Evolutionary conservation across 2,888 invertebrate genomes (phyloP), one percentile per base, ranked within the genome.

Genomic region (Idaea aversata): DNA sequence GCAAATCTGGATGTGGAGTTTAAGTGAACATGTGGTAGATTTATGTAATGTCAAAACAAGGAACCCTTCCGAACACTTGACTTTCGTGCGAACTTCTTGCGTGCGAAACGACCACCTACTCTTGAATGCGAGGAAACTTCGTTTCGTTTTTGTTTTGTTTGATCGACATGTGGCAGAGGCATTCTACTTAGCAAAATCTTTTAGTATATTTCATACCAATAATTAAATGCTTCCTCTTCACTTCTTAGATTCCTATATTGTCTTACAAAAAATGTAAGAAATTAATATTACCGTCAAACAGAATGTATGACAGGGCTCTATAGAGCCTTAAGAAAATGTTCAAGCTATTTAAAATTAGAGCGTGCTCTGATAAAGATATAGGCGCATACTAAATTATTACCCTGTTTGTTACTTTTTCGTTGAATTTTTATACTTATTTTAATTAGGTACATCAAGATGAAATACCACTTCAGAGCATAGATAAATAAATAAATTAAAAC

Each of bases 21-120:
- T 72, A 71, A 64, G 63, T 65, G 60, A 73, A 68, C 69, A 66
- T 71, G 69, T 72, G 72, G 67, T 67, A 58, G 70, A 72, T 71
- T 73, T 72, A 71, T 70, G 71, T 79, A 47, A 47, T 10, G 78
- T 79, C 78, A 76, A 73, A 78, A 78, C 76, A 76, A 63, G 67
- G 65, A 78, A 77, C 77, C 78, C 76, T 76, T 80, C 75, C 66
- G 63, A 61, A 62, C 61, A 63, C 57, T 61, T n/a, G n/a, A n/a
- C n/a, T n/a, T n/a, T n/a, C n/a, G n/a, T n/a, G n/a, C n/a, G n/a
- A n/a, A n/a, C n/a, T n/a, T n/a, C n/a, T n/a, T n/a, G n/a, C n/a
- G n/a, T n/a, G n/a, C n/a, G n/a, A n/a, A n/a, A n/a, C n/a, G n/a
- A n/a, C n/a, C n/a, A n/a, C n/a, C n/a, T n/a, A n/a, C n/a, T n/a